Evolutionary conservation across 2,797 vertebrate species (phyloP).

Genomic region (Sebastes iracundus): DNA sequence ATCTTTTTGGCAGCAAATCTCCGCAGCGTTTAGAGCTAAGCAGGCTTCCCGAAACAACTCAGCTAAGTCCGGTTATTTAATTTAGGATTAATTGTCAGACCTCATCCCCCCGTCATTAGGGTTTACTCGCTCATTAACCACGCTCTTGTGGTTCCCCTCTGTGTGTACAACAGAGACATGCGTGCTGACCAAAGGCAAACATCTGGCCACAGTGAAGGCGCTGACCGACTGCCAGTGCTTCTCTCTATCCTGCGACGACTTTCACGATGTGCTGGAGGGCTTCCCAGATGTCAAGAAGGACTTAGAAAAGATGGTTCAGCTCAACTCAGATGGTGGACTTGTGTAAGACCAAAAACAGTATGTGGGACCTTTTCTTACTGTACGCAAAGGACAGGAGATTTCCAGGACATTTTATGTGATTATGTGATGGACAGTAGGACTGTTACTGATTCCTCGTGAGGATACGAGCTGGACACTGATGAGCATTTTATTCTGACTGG

Average conservation of each 20-base stretch:
- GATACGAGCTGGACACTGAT: background rate
- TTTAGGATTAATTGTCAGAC: constrained; percentile 73
- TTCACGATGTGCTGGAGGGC: constrained; percentile 67
- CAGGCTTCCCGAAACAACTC: constrained; percentile 42
- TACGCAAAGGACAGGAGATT: constrained; percentile 8
- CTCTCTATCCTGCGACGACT: constrained; percentile 75
- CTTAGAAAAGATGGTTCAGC: constrained; percentile 60
- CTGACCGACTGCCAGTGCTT: constrained; percentile 80
- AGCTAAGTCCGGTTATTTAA: constrained; percentile 46
- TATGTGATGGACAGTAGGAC: background rate
- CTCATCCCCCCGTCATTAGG: constrained; percentile 46
- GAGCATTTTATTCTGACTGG: constrained; percentile 1
- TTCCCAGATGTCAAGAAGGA: constrained; percentile 78
- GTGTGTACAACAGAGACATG: constrained; percentile 67
- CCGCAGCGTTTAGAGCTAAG: constrained; percentile 42
- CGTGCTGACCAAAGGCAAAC: constrained; percentile 78
- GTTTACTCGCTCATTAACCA: constrained; percentile 62
- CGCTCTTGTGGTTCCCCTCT: constrained; percentile 39
- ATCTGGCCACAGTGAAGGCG: constrained; percentile 74
- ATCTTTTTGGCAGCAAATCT: constrained; percentile 53
- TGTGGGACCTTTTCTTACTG: background rate
- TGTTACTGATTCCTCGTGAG: background rate
- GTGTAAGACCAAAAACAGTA: constrained; percentile 36
- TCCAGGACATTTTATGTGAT: background rate
- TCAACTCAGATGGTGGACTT: constrained; percentile 46